Conservation (phyloP, 1,140 invertebrate genomes). For the Diorhabda carinulata region DNA sequence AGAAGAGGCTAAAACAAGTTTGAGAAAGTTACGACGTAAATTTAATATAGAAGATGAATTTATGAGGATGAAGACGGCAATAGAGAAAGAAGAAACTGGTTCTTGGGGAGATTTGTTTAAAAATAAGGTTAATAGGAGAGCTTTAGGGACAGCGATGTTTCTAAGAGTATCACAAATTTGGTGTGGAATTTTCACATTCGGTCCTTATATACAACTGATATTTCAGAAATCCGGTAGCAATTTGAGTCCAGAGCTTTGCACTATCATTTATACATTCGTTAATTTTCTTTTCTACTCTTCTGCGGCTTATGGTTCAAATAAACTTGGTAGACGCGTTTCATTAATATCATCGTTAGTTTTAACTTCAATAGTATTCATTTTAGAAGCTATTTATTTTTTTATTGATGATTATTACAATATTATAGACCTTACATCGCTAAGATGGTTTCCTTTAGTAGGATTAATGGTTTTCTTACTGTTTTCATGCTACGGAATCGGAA, state of each 20-base stretch:
- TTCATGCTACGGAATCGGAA: slow-evolving; percentile 30
- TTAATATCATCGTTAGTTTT: slow-evolving; percentile 58
- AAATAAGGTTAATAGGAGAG: slow-evolving; percentile 32
- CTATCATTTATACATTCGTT: slow-evolving; percentile 42
- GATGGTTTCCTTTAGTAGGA: slow-evolving; percentile 33
- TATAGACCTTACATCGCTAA: slow-evolving; percentile 37
- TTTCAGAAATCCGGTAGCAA: slow-evolving; percentile 33
- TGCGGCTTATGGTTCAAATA: slow-evolving; percentile 63
- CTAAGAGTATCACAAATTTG: neutral
- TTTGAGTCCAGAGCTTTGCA: slow-evolving; percentile 18
- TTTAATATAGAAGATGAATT: slow-evolving; percentile 37
- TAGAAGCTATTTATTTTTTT: slow-evolving; percentile 58
- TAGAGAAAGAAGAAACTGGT: slow-evolving; percentile 39
- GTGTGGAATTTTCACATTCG: neutral
- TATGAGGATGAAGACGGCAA: slow-evolving; percentile 26
- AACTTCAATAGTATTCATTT: slow-evolving; percentile 51
- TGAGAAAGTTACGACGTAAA: slow-evolving; percentile 27
- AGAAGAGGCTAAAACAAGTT: slow-evolving; percentile 27
- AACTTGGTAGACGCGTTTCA: slow-evolving; percentile 62
- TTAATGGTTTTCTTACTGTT: slow-evolving; percentile 31
- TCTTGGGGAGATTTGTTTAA: slow-evolving; percentile 40
- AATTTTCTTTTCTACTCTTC: slow-evolving; percentile 61
- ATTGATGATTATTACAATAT: slow-evolving; percentile 38
- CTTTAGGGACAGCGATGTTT: slow-evolving; percentile 28
- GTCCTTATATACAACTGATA: slow-evolving; percentile 34